Evolutionary conservation across 2,797 vertebrate species (phyloP).

Genomic region (Sebastes itinus): DNA sequence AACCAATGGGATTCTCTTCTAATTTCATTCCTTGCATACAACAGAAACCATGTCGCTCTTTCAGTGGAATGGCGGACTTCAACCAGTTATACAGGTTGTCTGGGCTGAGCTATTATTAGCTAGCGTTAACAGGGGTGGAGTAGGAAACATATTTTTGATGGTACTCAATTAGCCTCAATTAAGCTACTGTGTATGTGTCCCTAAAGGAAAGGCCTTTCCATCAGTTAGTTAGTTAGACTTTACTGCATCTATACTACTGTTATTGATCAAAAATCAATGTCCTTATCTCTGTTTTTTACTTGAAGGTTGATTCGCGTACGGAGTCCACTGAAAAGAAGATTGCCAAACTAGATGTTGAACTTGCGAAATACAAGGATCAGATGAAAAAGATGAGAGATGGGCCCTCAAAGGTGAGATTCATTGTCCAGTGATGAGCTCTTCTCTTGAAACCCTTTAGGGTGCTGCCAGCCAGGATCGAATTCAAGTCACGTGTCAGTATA

Average conservation of each 20-base stretch:
- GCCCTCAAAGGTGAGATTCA: conserved; percentile 91
- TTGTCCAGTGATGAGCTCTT: background rate
- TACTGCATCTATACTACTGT: background rate
- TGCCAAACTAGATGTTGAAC: conserved; percentile 90
- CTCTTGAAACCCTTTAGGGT: background rate
- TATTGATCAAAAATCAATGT: background rate
- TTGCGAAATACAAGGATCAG: conserved; percentile 97
- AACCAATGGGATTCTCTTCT: no score
- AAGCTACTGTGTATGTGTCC: background rate
- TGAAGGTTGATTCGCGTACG: conserved; percentile 91
- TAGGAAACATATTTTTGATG: background rate
- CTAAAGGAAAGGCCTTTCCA: background rate
- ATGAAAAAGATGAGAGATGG: conserved; percentile 99
- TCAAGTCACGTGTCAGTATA: background rate
- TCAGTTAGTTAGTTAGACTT: background rate
- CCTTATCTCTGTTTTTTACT: background rate
- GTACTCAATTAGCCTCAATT: background rate
- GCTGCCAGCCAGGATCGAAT: no score
- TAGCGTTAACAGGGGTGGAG: background rate
- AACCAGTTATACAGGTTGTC: conserved; percentile 65
- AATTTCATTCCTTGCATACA: background rate
- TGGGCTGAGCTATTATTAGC: conserved; percentile 1
- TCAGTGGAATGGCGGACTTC: background rate
- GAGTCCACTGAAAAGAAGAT: conserved; percentile 99
- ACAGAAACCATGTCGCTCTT: background rate